Evolutionary conservation across 2,797 vertebrate genomes (phyloP).

Genomic region (Hafferia zeledoni): DNA sequence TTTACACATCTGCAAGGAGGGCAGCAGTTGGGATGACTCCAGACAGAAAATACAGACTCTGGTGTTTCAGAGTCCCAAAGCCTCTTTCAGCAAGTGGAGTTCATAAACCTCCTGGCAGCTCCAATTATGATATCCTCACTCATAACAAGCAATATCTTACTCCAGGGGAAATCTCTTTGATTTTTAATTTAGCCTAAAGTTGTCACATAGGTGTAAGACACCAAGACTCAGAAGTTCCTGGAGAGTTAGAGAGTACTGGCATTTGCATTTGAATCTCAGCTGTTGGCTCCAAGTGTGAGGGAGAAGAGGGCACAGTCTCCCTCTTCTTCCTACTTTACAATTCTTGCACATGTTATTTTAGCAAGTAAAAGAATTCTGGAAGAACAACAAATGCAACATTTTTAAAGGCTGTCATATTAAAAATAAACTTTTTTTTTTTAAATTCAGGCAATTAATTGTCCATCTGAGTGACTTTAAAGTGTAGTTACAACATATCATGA

Average conservation of each 20-base stretch:
- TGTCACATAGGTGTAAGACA: constrained; percentile 51
- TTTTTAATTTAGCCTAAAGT: constrained; percentile 51
- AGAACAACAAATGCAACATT: neutral
- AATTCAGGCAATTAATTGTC: neutral
- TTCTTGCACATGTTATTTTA: neutral
- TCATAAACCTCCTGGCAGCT: constrained; percentile 18
- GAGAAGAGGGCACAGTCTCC: neutral
- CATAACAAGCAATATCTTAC: constrained; percentile 7
- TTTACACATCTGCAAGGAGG: neutral
- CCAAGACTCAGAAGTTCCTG: constrained; percentile 35
- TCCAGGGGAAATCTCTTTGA: constrained; percentile 43
- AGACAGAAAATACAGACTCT: neutral
- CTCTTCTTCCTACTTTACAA: neutral
- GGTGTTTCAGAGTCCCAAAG: neutral
- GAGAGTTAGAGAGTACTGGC: constrained; percentile 10
- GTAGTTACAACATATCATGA: neutral
- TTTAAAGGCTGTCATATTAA: neutral
- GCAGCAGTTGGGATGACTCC: neutral
- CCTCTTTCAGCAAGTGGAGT: neutral
- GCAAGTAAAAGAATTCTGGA: neutral
- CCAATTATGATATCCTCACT: constrained; percentile 39
- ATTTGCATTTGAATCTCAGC: constrained; percentile 45
- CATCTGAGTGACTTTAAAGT: neutral
- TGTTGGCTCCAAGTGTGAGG: neutral
- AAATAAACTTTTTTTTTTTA: neutral